These are phyloP conservation scores for Archilochus colubris DNA, from an alignment of 2,113 vertebrate genomes.

Conservation along the genomic window DNA sequence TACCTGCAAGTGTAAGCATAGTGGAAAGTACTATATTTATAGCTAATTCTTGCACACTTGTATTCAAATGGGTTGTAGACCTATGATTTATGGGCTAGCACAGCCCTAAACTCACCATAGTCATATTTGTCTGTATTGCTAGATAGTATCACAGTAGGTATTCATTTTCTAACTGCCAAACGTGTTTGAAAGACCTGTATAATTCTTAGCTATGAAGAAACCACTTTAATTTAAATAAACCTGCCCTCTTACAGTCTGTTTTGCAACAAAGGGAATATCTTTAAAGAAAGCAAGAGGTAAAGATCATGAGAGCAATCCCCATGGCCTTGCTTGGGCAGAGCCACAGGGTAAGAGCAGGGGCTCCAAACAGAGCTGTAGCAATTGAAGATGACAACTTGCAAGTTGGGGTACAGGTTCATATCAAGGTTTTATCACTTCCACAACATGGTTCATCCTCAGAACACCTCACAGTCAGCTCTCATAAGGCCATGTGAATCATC, in stretches of 20 bases:
- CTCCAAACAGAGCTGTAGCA: background rate
- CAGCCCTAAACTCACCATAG: background rate
- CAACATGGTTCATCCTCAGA: background rate
- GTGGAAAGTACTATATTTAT: slow-evolving; percentile 15
- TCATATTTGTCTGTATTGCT: background rate
- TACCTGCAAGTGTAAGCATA: slow-evolving; percentile 9
- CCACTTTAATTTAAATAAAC: background rate
- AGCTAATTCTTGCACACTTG: slow-evolving; percentile 39
- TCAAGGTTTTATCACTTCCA: background rate
- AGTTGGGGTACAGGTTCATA: background rate
- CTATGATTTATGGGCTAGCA: background rate
- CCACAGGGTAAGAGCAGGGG: background rate
- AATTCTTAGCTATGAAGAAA: background rate
- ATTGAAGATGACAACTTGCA: background rate
- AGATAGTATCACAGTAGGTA: background rate
- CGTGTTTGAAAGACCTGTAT: background rate
- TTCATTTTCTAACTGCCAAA: slow-evolving; percentile 1
- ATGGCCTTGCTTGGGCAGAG: background rate
- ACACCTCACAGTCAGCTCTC: background rate
- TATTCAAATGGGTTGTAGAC: background rate
- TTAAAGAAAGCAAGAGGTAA: background rate
- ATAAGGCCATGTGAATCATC: background rate
- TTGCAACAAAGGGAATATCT: background rate
- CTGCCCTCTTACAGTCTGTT: background rate
- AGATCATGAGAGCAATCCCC: background rate